These are phyloP conservation scores for Amitus sp. DNA, from an alignment of 2,888 invertebrate species.

Conservation along the genomic window DNA sequence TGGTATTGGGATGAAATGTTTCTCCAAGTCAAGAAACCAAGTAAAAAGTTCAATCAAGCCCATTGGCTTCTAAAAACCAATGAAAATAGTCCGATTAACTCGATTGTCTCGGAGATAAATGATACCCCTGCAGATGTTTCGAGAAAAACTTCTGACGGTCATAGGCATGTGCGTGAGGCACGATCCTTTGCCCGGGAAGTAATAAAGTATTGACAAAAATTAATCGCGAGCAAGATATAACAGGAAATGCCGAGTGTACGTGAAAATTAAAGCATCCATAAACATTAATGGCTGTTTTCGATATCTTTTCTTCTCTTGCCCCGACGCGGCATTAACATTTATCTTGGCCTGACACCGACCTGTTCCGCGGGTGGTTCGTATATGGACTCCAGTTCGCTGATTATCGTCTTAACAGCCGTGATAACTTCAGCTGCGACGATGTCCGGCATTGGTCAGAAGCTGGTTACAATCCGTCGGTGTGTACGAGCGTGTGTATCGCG, in stretches of 20 bases:
- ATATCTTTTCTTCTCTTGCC: conserved; percentile 28
- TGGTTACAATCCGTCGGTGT: background rate
- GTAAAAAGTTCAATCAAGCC: too few relatives aligned
- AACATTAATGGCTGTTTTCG: conserved; percentile 28
- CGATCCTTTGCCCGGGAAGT: too few relatives aligned
- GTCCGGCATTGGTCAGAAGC: conserved; percentile 31
- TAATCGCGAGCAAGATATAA: conserved; percentile 20
- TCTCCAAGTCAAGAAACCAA: too few relatives aligned
- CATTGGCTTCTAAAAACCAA: too few relatives aligned
- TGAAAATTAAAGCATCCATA: conserved; percentile 27
- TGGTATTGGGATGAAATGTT: too few relatives aligned
- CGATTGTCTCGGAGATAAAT: too few relatives aligned
- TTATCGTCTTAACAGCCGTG: conserved; percentile 44
- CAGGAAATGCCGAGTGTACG: conserved; percentile 20
- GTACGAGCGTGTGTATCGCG: background rate
- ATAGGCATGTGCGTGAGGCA: too few relatives aligned
- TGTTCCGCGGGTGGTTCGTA: conserved; percentile 38
- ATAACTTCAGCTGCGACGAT: conserved; percentile 38
- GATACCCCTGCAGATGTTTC: too few relatives aligned
- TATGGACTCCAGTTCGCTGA: conserved; percentile 38
- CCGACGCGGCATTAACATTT: conserved; percentile 35
- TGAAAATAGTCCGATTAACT: too few relatives aligned
- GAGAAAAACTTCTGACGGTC: too few relatives aligned
- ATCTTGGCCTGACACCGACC: conserved; percentile 32
- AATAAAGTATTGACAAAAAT: too few relatives aligned